Evolutionary conservation across 1,140 invertebrate genomes (phyloP).

Genomic region (Drosophila sp.): DNA sequence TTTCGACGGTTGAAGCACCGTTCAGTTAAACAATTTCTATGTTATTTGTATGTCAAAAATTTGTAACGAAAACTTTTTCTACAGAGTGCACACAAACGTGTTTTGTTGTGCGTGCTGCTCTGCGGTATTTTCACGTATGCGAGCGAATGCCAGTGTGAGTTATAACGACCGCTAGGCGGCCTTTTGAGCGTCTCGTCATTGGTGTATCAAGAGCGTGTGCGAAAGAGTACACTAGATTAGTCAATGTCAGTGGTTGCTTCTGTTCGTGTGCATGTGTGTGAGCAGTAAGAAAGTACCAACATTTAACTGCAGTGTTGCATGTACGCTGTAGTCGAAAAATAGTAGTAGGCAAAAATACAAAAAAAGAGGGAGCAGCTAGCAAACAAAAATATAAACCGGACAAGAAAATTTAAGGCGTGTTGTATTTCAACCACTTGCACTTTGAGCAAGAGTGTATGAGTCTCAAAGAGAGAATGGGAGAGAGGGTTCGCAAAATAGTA

Average conservation of each 20-base stretch:
- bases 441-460: conserved; percentile 13
- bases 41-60: conserved; percentile 52
- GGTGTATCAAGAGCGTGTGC: conserved; percentile 41
- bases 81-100: conserved; percentile 57
- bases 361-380: conserved; percentile 13
- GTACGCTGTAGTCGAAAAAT: conserved; percentile 37
- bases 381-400: conserved; percentile 31
- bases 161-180: conserved; percentile 63
- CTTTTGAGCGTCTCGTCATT: conserved; percentile 57
- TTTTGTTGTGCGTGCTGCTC: conserved; percentile 60
- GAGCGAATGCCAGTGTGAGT: conserved; percentile 52
- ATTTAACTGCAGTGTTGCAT: conserved; percentile 69
- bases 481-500: neutral
- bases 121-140: conserved; percentile 65
- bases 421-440: conserved; percentile 46
- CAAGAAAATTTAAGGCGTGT: conserved; percentile 50
- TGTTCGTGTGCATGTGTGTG: conserved; percentile 33
- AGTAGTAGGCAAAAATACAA: conserved; percentile 44
- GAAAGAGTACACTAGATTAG: conserved; percentile 62
- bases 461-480: conserved; percentile 13
- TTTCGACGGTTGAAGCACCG: conserved; percentile 75
- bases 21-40: conserved; percentile 71
- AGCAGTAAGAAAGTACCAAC: conserved; percentile 48
- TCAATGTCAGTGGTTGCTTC: conserved; percentile 74
- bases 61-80: conserved; percentile 55